A percentile compares a stretch with the other conserved stretches of the same genome.
phyloP scores from a whole-genome alignment of 2,113 vertebrate species.

The Alces alces region DNA sequence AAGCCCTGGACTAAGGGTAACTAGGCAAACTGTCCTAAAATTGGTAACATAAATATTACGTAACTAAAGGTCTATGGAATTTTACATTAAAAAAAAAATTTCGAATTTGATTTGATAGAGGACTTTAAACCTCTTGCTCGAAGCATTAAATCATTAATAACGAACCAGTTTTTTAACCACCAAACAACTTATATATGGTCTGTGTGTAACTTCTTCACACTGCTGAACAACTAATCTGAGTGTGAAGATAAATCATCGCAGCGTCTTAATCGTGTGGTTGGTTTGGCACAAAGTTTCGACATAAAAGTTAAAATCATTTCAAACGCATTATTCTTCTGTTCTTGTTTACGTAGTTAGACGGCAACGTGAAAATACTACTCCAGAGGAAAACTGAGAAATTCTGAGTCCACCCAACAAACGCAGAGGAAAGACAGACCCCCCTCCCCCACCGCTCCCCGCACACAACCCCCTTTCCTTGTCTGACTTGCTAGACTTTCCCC shows the following conservation, averaged over 20 bases:
- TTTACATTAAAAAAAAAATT: background rate
- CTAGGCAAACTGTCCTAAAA: background rate
- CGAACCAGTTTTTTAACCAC: background rate
- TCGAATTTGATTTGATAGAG: background rate
- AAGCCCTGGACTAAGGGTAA: background rate
- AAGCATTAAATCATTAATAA: background rate
- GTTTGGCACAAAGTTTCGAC: too few species aligned
- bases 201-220: background rate
- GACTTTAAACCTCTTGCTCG: background rate
- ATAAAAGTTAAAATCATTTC: background rate
- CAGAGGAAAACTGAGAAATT: background rate
- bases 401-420: background rate
- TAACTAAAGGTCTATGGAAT: background rate
- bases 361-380: background rate
- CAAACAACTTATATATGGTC: background rate
- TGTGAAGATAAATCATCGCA: too few species aligned
- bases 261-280: background rate
- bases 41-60: background rate
- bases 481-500: background rate
- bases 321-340: background rate
- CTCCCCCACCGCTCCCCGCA: accelerated
- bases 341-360: background rate
- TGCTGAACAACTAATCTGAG: background rate
- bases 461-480: background rate
- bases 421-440: too few species aligned